Conservation (phyloP, 2,888 invertebrate genomes). For the Agonopterix alstromeriana region DNA sequence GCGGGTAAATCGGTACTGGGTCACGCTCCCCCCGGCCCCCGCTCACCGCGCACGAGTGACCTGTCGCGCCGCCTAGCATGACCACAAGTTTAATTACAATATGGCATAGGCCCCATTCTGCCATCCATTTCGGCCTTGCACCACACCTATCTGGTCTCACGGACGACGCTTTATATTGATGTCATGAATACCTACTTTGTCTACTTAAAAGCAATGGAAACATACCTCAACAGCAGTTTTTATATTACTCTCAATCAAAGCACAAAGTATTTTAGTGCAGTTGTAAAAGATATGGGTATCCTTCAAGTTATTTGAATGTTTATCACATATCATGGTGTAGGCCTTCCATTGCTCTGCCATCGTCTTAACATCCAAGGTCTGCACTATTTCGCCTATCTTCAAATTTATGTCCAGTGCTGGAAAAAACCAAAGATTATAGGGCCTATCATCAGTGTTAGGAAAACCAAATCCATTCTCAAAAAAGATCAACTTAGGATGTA, state of each 20-base stretch:
- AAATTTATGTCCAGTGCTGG: constrained; percentile 64
- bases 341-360: constrained; percentile 77
- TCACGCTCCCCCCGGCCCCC: too few species aligned
- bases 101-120: too few species aligned
- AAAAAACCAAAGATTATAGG: constrained; percentile 14
- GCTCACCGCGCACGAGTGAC: too few species aligned
- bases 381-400: constrained; percentile 62
- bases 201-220: neutral
- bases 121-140: neutral
- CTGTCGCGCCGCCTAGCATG: too few species aligned
- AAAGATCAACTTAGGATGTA: too few species aligned
- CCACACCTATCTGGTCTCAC: too few species aligned
- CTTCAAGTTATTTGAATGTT: constrained; percentile 45
- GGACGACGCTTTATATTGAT: too few species aligned
- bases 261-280: constrained; percentile 36
- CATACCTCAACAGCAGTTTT: constrained; percentile 43
- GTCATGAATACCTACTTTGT: too few species aligned
- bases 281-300: constrained; percentile 41
- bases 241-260: constrained; percentile 40
- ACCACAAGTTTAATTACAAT: too few species aligned
- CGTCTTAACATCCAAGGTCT: constrained; percentile 67
- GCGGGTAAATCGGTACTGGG: too few species aligned
- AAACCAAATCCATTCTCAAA: too few species aligned
- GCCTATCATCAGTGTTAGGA: too few species aligned
- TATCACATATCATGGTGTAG: constrained; percentile 59